Base-by-base conservation (phyloP, 2,113 vertebrate species). In the Bujurquina vittata region DNA sequence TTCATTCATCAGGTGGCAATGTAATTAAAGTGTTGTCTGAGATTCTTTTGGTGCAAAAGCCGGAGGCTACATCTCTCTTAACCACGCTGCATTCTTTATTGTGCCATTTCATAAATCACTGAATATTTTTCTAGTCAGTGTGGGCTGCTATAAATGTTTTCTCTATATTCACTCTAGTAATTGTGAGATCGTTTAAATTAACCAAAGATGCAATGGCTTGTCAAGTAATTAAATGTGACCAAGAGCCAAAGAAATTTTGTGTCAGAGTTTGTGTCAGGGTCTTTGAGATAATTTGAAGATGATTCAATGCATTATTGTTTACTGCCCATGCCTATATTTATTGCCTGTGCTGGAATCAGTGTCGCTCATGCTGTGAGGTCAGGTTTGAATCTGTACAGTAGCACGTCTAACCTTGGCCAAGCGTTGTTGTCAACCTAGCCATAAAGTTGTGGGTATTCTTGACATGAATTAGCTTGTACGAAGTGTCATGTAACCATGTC, bases 1-100 rank as follows among this genome's bases (percentile, higher is more conserved):
- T 85, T 89, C 89, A 88, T 78, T 90, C 81, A 83, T 90, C 86
- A 87, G 79, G 59, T 79, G 46, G 63, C 63, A 79, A 80, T 88
- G 60, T 80, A 81, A 87, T 91, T 75, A 82, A 79, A 82, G 57
- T 46, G 76, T 77, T 89, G 4, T 40, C 35, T 54, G 57, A 62
- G 55, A 80, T 83, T 84, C 80, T 72, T 82, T 22, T 40, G 60
- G 31, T 69, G 37, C 74, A 83, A 76, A 77, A 26, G 58, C 83
- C 77, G 6, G 22, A 26, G 80, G 75, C 37, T 40, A 61, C 75
- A 57, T 75, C 12, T 73, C 65, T 59, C 58, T 84, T 63, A 73
- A 62, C 62, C 63, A 58, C 29, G 49, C 60, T 65, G 14, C 56
- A 88, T 88, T 91, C 79, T 84, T 80, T 31, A n/a, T 60, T 7